phyloP scores from a whole-genome alignment of 2,888 invertebrate species.

The Amphipyra berbera region DNA sequence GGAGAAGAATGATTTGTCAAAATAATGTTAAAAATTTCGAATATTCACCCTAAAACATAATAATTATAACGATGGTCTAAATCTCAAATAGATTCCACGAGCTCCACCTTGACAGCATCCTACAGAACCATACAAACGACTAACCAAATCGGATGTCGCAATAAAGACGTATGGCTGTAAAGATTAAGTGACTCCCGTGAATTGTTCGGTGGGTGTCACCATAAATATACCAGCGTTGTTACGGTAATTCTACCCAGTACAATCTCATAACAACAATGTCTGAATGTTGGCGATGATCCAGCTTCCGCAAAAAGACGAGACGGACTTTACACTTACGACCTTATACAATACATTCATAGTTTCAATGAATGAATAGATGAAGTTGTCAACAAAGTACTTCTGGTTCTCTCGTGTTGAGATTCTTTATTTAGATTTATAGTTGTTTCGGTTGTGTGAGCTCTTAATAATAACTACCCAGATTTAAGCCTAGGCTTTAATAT shows the following conservation, averaged over 20 bases:
- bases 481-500: too few species aligned
- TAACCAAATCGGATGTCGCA: conserved; percentile 22
- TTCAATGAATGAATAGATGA: conserved; percentile 42
- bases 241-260: conserved; percentile 64
- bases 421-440: conserved; percentile 12
- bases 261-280: conserved; percentile 77
- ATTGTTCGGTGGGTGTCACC: conserved; percentile 40
- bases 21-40: too few species aligned
- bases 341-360: conserved; percentile 46
- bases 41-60: too few species aligned
- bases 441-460: neutral
- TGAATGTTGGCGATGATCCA: conserved; percentile 74
- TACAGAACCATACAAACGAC: conserved; percentile 4
- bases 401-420: conserved; percentile 9
- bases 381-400: conserved; percentile 38
- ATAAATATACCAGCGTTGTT: conserved; percentile 63
- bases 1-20: too few species aligned
- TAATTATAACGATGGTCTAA: too few species aligned
- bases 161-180: conserved; percentile 37
- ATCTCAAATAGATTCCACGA: too few species aligned
- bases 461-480: too few species aligned
- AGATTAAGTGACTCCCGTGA: conserved; percentile 48
- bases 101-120: neutral
- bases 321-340: conserved; percentile 53
- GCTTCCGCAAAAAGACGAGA: conserved; percentile 62